phyloP scores from a whole-genome alignment of 2,888 invertebrate genomes.

The Smittia sp. region DNA sequence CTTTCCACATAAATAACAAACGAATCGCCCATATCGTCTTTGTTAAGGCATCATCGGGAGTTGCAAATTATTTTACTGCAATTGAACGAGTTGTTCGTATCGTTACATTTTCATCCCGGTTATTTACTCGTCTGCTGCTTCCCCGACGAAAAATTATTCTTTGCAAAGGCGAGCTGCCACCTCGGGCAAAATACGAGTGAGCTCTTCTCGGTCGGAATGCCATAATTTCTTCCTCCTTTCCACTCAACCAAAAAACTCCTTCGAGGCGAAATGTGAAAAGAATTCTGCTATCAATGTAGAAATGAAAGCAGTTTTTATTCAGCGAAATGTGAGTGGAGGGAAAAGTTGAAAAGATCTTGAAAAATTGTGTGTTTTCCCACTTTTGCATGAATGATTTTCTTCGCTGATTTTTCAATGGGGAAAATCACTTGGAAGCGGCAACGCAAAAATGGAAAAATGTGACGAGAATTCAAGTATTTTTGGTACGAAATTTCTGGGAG shows the following conservation, averaged over 20 bases:
- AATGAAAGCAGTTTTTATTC: neutral
- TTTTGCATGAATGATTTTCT: conserved; percentile 9
- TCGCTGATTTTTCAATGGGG: neutral
- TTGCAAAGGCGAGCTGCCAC: neutral
- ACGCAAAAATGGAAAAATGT: neutral
- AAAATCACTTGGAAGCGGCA: neutral
- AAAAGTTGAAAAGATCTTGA: conserved; percentile 5
- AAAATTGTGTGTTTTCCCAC: conserved; percentile 10
- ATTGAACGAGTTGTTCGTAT: neutral
- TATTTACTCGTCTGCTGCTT: neutral
- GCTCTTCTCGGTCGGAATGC: neutral
- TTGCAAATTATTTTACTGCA: neutral
- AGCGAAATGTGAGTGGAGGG: neutral
- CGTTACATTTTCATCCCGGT: neutral
- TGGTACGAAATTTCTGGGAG: too few species aligned
- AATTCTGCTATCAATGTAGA: conserved; percentile 3
- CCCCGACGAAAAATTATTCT: neutral
- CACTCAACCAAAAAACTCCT: conserved; percentile 11
- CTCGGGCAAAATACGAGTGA: neutral
- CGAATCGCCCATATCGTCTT: neutral
- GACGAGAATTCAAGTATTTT: neutral
- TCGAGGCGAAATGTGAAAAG: conserved; percentile 1
- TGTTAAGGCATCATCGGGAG: neutral
- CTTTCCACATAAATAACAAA: conserved; percentile 7
- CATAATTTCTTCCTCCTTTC: neutral